Conservation (phyloP, 1,140 invertebrate species). For the Harlomillsia oculata region DNA sequence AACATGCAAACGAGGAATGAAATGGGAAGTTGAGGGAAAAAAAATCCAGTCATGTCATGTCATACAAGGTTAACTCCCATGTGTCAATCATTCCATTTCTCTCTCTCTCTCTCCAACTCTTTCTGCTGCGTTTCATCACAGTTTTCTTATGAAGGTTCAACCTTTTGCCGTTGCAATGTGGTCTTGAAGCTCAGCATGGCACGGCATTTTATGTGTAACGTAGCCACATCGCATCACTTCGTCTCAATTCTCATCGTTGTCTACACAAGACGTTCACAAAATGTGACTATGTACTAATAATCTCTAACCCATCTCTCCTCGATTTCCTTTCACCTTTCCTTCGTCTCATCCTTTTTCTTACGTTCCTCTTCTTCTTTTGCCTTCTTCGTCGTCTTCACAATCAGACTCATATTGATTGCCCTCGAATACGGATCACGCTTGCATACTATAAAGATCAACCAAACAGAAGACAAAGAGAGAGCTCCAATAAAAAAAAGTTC, state of each 20-base stretch:
- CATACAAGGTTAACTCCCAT: conserved; percentile 36
- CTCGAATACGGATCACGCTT: no score
- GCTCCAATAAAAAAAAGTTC: no score
- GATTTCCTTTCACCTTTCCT: conserved; percentile 12
- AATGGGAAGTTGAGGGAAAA: conserved; percentile 36
- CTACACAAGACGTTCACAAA: background rate
- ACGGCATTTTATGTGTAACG: background rate
- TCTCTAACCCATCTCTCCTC: conserved; percentile 15
- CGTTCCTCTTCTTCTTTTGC: background rate
- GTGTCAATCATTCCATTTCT: conserved; percentile 35
- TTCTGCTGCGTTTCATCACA: conserved; percentile 27
- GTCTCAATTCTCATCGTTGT: background rate
- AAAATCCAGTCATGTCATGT: conserved; percentile 36
- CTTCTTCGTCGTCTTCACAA: no score
- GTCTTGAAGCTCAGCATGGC: no score
- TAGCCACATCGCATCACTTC: background rate
- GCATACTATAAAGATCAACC: no score
- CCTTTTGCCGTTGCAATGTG: background rate
- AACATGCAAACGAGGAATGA: conserved; percentile 36
- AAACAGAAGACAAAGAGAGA: no score
- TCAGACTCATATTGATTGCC: no score
- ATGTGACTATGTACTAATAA: conserved; percentile 4
- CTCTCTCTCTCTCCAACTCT: no score
- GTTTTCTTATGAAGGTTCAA: conserved; percentile 24
- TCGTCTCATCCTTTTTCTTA: background rate